These are phyloP conservation scores for Oxygymnocypris stewartii DNA, from an alignment of 2,113 vertebrate species.

Conservation along the genomic window DNA sequence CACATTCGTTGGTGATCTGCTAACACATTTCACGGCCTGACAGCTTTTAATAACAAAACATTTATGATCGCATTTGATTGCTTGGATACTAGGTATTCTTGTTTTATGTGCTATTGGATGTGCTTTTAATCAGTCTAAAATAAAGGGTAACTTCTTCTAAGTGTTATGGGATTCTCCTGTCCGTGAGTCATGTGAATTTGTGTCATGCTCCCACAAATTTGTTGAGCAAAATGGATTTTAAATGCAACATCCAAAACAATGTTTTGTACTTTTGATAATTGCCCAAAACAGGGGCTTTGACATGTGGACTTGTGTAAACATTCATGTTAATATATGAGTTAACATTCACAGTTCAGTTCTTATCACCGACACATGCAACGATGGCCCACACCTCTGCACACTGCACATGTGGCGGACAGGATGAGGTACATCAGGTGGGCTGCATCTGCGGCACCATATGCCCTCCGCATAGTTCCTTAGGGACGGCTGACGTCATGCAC, in stretches of 20 bases:
- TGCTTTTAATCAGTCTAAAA: neutral
- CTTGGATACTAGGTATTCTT: neutral
- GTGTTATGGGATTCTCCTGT: neutral
- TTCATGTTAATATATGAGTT: neutral
- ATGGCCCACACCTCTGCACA: neutral
- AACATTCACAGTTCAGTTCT: neutral
- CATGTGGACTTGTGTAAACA: neutral
- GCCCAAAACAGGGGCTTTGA: neutral
- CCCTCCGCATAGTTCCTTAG: neutral
- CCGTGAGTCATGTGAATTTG: neutral
- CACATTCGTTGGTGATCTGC: constrained; percentile 32
- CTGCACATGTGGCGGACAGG: neutral
- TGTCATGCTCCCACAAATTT: neutral
- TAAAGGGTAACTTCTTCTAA: neutral
- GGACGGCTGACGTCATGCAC: constrained; percentile 3
- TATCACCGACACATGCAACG: neutral
- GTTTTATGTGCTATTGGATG: neutral
- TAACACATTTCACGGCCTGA: constrained; percentile 29
- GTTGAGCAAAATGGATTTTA: neutral
- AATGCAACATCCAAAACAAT: neutral
- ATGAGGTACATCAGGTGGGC: constrained; percentile 67
- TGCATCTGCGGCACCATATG: constrained; percentile 43
- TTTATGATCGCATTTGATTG: constrained; percentile 4
- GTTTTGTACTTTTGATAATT: neutral
- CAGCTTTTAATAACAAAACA: constrained; percentile 36